phyloP scores from a whole-genome alignment of 1,140 invertebrate genomes.

The Drosophila lacertosa region DNA sequence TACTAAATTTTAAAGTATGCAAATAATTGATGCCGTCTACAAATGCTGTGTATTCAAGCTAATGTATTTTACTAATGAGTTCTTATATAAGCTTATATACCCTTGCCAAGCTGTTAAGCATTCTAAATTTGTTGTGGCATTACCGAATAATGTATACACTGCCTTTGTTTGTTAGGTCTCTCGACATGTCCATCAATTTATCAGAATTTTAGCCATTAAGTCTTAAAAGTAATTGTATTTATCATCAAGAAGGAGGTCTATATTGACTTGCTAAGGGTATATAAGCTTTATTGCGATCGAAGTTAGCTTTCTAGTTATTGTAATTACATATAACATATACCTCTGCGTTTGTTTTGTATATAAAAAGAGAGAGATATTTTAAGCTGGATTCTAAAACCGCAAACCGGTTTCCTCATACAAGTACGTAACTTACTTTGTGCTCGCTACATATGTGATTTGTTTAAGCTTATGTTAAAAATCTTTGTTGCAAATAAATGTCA shows the following conservation, averaged over 20 bases:
- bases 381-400: constrained; percentile 9
- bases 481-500: constrained; percentile 66
- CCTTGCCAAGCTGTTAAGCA: neutral
- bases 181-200: neutral
- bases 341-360: constrained; percentile 1
- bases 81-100: constrained; percentile 17
- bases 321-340: constrained; percentile 1
- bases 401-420: constrained; percentile 38
- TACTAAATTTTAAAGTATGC: constrained; percentile 50
- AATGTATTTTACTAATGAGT: constrained; percentile 18
- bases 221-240: neutral
- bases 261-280: neutral
- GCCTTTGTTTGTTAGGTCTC: neutral
- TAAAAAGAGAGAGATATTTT: constrained; percentile 9
- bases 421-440: constrained; percentile 42
- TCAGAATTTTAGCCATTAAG: neutral
- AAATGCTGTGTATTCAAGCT: constrained; percentile 30
- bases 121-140: neutral
- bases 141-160: neutral
- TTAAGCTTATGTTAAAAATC: constrained; percentile 49
- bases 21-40: constrained; percentile 43
- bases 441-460: constrained; percentile 74
- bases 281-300: neutral
- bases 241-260: neutral
- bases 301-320: constrained; percentile 17